Conservation (phyloP, 2,113 vertebrate genomes). For the Oenanthe oenanthe region DNA sequence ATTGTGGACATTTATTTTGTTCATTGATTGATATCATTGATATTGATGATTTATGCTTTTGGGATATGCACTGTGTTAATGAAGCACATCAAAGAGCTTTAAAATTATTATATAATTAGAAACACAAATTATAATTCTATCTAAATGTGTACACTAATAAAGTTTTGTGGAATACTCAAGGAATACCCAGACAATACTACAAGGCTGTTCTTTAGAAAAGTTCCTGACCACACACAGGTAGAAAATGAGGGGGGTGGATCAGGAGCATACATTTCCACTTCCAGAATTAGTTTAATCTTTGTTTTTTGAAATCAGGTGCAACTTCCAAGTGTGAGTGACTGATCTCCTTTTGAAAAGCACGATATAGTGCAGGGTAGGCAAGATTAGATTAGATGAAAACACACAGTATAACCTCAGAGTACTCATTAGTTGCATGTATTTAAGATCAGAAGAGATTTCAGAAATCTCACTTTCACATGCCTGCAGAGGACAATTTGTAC, state of each 20-base stretch:
- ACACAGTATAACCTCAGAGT: background rate
- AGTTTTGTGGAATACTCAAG: background rate
- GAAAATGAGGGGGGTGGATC: fast-evolving
- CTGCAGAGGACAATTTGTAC: background rate
- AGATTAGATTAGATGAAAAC: background rate
- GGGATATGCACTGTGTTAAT: background rate
- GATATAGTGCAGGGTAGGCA: background rate
- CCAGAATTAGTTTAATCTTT: background rate
- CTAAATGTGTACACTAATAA: background rate
- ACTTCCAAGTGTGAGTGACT: background rate
- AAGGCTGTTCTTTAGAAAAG: background rate
- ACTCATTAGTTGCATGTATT: background rate
- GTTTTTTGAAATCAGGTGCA: background rate
- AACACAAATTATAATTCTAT: background rate
- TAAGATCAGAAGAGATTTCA: background rate
- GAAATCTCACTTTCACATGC: background rate
- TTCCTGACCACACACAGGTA: background rate
- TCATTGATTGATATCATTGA: background rate
- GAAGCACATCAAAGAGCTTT: background rate
- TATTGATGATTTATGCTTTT: background rate
- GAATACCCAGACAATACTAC: background rate
- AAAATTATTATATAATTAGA: background rate
- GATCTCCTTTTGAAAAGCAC: background rate
- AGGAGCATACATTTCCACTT: fast-evolving
- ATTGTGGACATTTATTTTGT: background rate